Conservation (phyloP, 2,797 vertebrate species). For the Pantherophis vulpinus region DNA sequence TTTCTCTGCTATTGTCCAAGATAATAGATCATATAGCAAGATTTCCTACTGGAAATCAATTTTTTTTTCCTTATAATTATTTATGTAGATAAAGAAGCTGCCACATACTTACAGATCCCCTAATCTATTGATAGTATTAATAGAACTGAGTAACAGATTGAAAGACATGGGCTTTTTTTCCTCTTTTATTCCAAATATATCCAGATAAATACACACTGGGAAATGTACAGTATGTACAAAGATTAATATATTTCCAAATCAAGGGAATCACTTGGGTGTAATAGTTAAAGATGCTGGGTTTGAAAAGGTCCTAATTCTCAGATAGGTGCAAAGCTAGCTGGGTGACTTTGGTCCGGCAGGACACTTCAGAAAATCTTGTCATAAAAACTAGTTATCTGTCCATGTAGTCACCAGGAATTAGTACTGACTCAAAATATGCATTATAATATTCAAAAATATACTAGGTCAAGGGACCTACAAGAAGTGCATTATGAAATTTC, state of each 20-base stretch:
- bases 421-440: neutral
- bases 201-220: neutral
- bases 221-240: neutral
- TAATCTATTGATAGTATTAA: rapidly evolving
- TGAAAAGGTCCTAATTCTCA: neutral
- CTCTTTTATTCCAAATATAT: neutral
- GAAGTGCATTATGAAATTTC: neutral
- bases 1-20: neutral
- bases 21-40: neutral
- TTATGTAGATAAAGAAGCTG: neutral
- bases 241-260: neutral
- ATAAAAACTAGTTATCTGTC: neutral
- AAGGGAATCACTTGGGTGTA: neutral
- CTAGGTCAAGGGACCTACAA: neutral
- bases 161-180: neutral
- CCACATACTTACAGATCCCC: neutral
- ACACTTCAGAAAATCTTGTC: neutral
- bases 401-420: neutral
- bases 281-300: neutral
- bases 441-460: neutral
- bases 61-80: neutral
- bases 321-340: neutral
- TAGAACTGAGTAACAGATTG: neutral
- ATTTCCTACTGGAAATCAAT: neutral
- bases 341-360: neutral